Base-by-base conservation (phyloP, 2,113 vertebrate species). In the Plecotus auritus region DNA sequence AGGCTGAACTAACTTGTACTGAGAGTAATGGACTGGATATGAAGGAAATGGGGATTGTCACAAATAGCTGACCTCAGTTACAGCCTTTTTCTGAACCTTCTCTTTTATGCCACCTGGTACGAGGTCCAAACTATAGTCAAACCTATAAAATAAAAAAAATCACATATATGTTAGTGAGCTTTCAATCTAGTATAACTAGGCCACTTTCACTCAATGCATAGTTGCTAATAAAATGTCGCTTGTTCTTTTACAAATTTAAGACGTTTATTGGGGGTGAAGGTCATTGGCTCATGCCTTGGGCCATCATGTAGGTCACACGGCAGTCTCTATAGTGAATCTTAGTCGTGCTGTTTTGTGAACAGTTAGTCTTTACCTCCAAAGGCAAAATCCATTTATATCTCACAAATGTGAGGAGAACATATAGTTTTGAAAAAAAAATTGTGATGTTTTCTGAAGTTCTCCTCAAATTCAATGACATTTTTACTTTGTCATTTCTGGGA, bases 1-100 rank as follows among this genome's bases (percentile, higher is more conserved):
- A 96, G 74, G 78, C 95, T 77, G 72, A 90, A 89, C 95, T 92
- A 95, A 92, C 90, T 90, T 95, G 45, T 70, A n/a, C 85, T 40
- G 70, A 86, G 82, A 93, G 67, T 87, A 82, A 93, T 90, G 95
- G 86, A 74, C 89, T 96, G 56, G 23, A 77, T 89, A 54, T 73
- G 81, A 93, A 86, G 85, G 72, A 90, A 93, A 82, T 77, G 51
- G 59, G 88, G 47, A 89, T 40, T 73, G 84, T 32, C 70, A 70
- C 47, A 77, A 66, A 87, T n/a, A 83, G 47, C 49, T 93, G 93
- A 82, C 70, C 87, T 93, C 64, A 35, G 61, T 49, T 54, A 22
- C 23, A 64, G 35, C 76, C 67, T 90, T 92, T 91, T 59, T 49
- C 45, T 66, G 7, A 1, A 22, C 40, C n/a, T 86, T 95, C 45